Evolutionary conservation across 2,888 invertebrate genomes (phyloP), one percentile per base, ranked within the genome.

Genomic region (Gordius sp.): DNA sequence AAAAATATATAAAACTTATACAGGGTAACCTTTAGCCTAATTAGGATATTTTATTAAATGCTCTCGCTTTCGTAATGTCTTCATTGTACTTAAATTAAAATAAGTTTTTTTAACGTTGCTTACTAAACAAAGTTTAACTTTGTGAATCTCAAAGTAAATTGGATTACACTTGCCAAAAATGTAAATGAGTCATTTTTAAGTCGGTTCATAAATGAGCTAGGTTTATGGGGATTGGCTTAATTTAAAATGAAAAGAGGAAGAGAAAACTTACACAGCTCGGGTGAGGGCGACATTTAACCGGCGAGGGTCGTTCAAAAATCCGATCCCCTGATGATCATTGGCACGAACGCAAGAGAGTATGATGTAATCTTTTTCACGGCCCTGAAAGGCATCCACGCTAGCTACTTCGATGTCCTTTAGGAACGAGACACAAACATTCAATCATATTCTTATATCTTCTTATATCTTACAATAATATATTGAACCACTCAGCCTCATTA

Each of bases 401-500:
- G 93, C 97, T 0, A 99, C 91, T 72, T 99, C 97, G 58, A 99
- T 87, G 67, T 93, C 91, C 72, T 89, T n/a, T n/a, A n/a, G n/a
- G n/a, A n/a, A 8, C 24, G 24, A 23, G 20, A 52, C 28, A 41
- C 25, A 13, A 13, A 52, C 8, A 52, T 24, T 18, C 13, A n/a
- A 20, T 13, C 20, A 20, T 33, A 13, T 33, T 33, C n/a, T 33
- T 13, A 33, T 33, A 33, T 33, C n/a, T 33, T 13, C 8, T 13
- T 33, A 33, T 33, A 33, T 33, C n/a, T 33, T 33, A 8, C 39
- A 8, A n/a, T n/a, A 33, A 33, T 33, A 33, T 33, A n/a, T n/a
- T n/a, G n/a, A n/a, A n/a, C n/a, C n/a, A n/a, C n/a, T n/a, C n/a
- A n/a, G n/a, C n/a, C n/a, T n/a, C n/a, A n/a, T n/a, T n/a, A n/a